A percentile compares a stretch with the other conserved stretches of the same genome.
Conservation (phyloP, 2,797 vertebrate species). For the Sebastes variabilis region DNA sequence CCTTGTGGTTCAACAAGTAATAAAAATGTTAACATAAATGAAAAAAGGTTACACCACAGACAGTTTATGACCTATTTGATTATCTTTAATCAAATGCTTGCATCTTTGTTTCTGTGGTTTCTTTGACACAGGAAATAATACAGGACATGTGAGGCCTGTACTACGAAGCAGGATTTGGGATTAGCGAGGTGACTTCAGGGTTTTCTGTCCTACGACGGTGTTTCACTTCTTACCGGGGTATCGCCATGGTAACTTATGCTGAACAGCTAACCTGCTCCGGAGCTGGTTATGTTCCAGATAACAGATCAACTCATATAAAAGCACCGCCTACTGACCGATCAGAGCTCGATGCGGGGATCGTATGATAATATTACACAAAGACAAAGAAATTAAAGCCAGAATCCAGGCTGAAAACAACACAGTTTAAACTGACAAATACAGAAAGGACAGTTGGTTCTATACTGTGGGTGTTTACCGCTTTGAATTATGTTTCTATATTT, state of each 20-base stretch:
- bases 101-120: neutral
- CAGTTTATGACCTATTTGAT: neutral
- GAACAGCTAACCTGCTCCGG: neutral
- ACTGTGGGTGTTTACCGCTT: no score
- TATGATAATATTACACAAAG: neutral
- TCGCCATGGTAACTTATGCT: neutral
- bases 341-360: neutral
- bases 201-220: no score
- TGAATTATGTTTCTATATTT: no score
- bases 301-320: neutral
- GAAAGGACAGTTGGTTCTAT: no score
- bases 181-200: neutral
- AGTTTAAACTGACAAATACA: no score
- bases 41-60: neutral
- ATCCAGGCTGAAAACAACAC: no score
- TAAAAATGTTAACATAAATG: neutral
- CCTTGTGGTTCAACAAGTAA: neutral
- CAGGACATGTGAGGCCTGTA: neutral
- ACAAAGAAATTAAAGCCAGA: neutral
- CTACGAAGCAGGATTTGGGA: neutral
- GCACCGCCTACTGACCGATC: neutral
- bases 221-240: neutral
- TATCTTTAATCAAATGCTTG: neutral
- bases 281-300: neutral
- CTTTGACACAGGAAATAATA: neutral